Percentiles rank a stretch among this genome's conserved stretches.
These are phyloP conservation scores for Chesias legatella DNA, from an alignment of 2,888 invertebrate genomes.

Conservation along the genomic window DNA sequence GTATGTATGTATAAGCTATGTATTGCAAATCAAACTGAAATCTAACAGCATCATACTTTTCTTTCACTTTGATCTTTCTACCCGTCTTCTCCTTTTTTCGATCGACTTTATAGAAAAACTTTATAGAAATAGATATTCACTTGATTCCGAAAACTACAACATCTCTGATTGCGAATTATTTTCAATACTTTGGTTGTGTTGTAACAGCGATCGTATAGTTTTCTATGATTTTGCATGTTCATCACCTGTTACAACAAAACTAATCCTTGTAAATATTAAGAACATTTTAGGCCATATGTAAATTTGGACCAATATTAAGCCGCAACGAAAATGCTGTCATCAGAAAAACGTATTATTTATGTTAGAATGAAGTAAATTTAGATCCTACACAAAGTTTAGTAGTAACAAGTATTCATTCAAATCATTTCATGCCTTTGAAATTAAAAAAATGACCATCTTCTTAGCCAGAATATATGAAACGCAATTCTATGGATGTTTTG, in stretches of 20 bases:
- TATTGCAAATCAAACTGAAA: conserved; percentile 13
- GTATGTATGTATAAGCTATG: conserved; percentile 5
- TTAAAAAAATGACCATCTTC: conserved; percentile 14
- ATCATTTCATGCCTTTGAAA: background rate
- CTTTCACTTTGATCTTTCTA: conserved; percentile 15
- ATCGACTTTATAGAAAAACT: background rate
- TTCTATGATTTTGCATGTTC: conserved; percentile 38
- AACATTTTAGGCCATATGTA: background rate
- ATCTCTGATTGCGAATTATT: background rate
- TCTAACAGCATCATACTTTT: conserved; percentile 2
- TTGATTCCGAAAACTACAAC: background rate
- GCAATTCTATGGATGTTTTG: conserved; percentile 33
- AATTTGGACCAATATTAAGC: background rate
- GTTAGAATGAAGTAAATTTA: too few species aligned
- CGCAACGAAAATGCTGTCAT: too few species aligned
- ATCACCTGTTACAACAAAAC: conserved; percentile 52
- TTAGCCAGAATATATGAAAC: conserved; percentile 31
- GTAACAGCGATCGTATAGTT: conserved; percentile 42
- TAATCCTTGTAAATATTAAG: conserved; percentile 39
- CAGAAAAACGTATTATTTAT: too few species aligned
- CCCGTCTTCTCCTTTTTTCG: conserved; percentile 8
- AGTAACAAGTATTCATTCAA: too few species aligned
- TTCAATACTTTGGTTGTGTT: conserved; percentile 54
- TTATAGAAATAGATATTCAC: too few species aligned
- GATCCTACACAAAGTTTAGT: too few species aligned